A percentile compares a stretch with the other conserved stretches of the same genome.
Conservation (phyloP, 2,888 invertebrate species). For the Xanthorhoe spadicearia region DNA sequence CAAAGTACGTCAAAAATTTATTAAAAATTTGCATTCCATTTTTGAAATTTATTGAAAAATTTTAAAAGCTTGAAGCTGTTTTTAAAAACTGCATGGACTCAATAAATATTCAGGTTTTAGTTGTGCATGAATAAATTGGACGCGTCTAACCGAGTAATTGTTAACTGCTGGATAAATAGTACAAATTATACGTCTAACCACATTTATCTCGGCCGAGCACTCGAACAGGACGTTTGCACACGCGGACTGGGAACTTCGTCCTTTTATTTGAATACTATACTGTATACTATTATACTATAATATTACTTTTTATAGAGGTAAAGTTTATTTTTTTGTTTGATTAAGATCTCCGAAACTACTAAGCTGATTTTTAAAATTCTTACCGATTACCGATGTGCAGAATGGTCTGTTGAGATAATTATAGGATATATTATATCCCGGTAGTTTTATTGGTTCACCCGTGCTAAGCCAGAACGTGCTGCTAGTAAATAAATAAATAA, state of each 20-base stretch:
- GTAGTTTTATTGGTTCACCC: too few relatives aligned
- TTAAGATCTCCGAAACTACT: too few relatives aligned
- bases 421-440: too few relatives aligned
- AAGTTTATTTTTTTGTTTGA: too few relatives aligned
- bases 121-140: constrained; percentile 21
- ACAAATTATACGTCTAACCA: constrained; percentile 68
- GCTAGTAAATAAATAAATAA: too few relatives aligned
- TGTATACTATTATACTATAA: too few relatives aligned
- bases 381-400: too few relatives aligned
- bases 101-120: constrained; percentile 7
- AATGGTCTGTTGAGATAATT: too few relatives aligned
- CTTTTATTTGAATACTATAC: neutral
- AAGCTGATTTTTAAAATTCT: too few relatives aligned
- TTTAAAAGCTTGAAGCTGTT: neutral
- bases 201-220: constrained; percentile 76
- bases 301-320: too few relatives aligned
- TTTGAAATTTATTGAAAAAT: neutral
- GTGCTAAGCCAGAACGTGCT: too few relatives aligned
- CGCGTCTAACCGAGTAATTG: constrained; percentile 54
- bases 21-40: neutral
- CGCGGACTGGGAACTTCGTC: constrained; percentile 42
- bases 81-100: constrained; percentile 4
- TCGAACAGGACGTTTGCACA: constrained; percentile 48
- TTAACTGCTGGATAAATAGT: constrained; percentile 61
- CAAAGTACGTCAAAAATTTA: neutral